Evolutionary conservation across 2,113 vertebrate genomes (phyloP).

Genomic region (Herpetotheres cachinnans): DNA sequence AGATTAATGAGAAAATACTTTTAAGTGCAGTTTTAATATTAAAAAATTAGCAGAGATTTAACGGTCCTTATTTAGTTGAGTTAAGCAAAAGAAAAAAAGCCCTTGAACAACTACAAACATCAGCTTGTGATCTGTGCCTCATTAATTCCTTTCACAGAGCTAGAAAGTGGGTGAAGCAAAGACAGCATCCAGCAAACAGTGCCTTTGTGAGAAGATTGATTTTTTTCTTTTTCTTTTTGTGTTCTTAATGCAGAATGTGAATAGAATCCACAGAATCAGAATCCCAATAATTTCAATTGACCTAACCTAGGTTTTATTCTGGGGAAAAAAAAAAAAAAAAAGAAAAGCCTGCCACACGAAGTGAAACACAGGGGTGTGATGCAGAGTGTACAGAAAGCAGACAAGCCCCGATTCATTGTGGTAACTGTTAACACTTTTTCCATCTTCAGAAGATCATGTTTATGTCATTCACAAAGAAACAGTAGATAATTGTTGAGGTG

Average conservation of each 20-base stretch:
- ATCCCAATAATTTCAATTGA: background rate
- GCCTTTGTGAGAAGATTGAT: background rate
- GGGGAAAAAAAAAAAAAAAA: background rate
- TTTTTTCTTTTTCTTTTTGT: background rate
- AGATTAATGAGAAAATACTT: conserved; percentile 61
- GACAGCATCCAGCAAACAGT: conserved; percentile 2
- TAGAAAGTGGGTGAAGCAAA: conserved; percentile 31
- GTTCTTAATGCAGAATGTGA: conserved; percentile 23
- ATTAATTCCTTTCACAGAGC: conserved; percentile 59
- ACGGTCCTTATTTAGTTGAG: background rate
- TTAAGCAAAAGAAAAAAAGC: conserved; percentile 15
- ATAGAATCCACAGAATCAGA: background rate
- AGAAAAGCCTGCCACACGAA: background rate
- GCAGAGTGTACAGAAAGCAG: background rate
- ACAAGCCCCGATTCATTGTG: background rate
- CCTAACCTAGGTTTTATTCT: background rate
- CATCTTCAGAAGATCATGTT: background rate
- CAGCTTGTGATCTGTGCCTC: conserved; percentile 34
- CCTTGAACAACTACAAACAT: conserved; percentile 48
- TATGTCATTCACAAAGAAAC: background rate
- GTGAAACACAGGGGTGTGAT: background rate
- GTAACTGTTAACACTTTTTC: background rate
- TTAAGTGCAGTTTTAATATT: conserved; percentile 19
- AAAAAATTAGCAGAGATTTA: conserved; percentile 52
- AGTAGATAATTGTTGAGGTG: background rate